These are phyloP conservation scores for Bilobella aurantiaca DNA, from an alignment of 1,140 invertebrate genomes.

Conservation along the genomic window DNA sequence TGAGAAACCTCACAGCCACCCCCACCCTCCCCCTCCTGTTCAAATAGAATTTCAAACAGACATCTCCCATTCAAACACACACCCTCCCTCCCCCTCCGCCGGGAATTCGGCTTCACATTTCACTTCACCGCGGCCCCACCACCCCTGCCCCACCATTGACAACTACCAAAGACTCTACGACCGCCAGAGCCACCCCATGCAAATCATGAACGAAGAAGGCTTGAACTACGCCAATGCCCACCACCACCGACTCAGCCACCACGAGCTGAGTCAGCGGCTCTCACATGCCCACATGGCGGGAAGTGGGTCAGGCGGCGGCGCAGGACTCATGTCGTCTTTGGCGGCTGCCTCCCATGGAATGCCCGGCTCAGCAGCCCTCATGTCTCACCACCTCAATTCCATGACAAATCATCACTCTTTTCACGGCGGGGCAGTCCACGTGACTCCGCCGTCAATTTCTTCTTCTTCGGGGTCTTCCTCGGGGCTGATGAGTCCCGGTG, in stretches of 20 bases:
- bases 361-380: conserved; percentile 23
- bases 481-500: conserved; percentile 32
- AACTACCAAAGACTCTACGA: background rate
- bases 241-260: conserved; percentile 3
- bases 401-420: conserved; percentile 26
- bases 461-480: conserved; percentile 35
- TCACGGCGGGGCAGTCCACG: conserved; percentile 24
- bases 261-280: background rate
- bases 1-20: background rate
- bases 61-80: background rate
- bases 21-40: background rate
- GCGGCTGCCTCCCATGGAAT: conserved; percentile 24
- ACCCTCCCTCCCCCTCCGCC: background rate
- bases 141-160: background rate
- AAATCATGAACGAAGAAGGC: background rate
- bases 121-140: background rate
- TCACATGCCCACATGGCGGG: background rate
- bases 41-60: background rate
- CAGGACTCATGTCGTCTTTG: background rate
- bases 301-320: background rate
- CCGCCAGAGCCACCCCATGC: background rate
- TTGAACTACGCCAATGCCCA: background rate
- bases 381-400: conserved; percentile 30
- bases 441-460: conserved; percentile 29
- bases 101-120: background rate